Evolutionary conservation across 2,797 vertebrate genomes (phyloP).

Genomic region (Lutjanus campechanus): DNA sequence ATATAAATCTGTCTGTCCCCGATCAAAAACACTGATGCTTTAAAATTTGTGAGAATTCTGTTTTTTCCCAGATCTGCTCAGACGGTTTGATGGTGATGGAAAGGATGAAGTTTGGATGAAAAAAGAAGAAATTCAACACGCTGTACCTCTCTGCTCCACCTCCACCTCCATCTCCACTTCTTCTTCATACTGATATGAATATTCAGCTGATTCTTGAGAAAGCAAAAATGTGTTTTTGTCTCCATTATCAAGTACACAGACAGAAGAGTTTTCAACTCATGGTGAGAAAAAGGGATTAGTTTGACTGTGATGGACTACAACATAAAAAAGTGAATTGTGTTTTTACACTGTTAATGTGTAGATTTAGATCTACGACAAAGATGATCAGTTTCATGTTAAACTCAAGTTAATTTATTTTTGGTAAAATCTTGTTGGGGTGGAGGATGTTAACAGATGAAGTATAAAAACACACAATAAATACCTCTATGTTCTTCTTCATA

Average conservation of each 20-base stretch:
- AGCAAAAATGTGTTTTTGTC: slow-evolving; percentile 8
- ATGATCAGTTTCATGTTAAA: not conserved
- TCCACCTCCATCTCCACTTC: slow-evolving; percentile 39
- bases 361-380: not conserved
- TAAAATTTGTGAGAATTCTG: not conserved
- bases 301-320: not conserved
- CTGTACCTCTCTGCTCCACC: slow-evolving; percentile 72
- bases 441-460: slow-evolving; percentile 2
- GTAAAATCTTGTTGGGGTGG: not conserved
- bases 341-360: not conserved
- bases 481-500: slow-evolving; percentile 85
- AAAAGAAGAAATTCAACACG: not conserved
- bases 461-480: slow-evolving; percentile 62
- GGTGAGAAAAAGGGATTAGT: slow-evolving; percentile 7
- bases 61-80: slow-evolving; percentile 46
- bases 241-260: slow-evolving; percentile 9
- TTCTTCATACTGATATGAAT: slow-evolving; percentile 69
- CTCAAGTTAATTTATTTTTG: not conserved
- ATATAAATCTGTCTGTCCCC: not conserved
- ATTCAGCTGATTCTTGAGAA: slow-evolving; percentile 66
- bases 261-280: not conserved
- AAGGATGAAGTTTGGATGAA: slow-evolving; percentile 14
- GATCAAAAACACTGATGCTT: not conserved
- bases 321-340: not conserved
- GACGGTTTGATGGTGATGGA: slow-evolving; percentile 29